Conservation (phyloP, 92 coral and sea anemone genomes). For the Isaurus tuberculatus region DNA sequence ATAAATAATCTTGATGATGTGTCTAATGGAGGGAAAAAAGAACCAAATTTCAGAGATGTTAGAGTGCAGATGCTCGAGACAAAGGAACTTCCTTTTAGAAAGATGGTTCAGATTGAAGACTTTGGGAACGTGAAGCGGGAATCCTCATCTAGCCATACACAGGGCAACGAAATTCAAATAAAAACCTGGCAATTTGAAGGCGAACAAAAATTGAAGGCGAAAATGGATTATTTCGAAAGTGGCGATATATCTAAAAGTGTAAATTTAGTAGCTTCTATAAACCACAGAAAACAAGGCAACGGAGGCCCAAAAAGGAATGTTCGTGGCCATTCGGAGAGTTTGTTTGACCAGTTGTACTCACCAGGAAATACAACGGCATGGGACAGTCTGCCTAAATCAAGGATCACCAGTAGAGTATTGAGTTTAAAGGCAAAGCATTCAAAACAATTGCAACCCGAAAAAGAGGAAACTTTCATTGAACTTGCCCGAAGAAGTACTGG, state of each 20-base stretch:
- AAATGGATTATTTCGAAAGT: neutral
- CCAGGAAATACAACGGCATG: neutral
- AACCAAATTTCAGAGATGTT: constrained; percentile 35
- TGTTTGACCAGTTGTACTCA: neutral
- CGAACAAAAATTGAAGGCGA: neutral
- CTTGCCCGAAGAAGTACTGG: neutral
- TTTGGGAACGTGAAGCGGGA: neutral
- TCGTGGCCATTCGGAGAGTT: neutral
- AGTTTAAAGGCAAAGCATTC: neutral
- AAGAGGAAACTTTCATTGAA: neutral
- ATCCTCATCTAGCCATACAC: neutral
- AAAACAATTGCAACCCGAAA: neutral
- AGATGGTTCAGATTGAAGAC: neutral
- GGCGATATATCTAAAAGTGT: neutral
- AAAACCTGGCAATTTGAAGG: neutral
- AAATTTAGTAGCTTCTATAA: neutral
- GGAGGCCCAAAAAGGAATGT: neutral
- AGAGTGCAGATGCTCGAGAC: constrained; percentile 6
- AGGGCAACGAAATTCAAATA: neutral
- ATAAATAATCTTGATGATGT: neutral
- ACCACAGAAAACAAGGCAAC: neutral
- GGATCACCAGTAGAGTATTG: neutral
- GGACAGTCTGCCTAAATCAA: neutral
- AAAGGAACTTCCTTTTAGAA: neutral
- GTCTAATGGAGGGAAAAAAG: neutral